Evolutionary conservation across 2,888 invertebrate species (phyloP), one percentile per base, ranked within the genome.

Genomic region (Busseola fusca): DNA sequence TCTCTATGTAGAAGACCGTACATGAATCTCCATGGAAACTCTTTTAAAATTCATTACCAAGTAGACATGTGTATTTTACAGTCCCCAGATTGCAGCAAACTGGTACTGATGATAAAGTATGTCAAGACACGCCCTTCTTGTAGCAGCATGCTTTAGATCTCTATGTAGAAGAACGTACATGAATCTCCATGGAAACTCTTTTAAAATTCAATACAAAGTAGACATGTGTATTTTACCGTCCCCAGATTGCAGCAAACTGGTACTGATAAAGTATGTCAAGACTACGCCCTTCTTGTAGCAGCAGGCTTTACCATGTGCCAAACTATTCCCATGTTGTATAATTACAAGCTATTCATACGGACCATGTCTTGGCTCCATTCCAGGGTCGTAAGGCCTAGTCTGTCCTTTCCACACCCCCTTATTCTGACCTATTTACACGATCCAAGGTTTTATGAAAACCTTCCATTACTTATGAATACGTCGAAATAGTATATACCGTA

Each of bases 301-400:
- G 25, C 42, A 78, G 50, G 42, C 25, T 30, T 10, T 48, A 30
- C 5, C n/a, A 52, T 54, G 58, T 68, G 67, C 67, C 59, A 74
- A 76, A 74, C 56, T 52, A 64, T n/a, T 27, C 25, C 59, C 25
- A 66, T 54, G 37, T 62, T 54, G 56, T 67, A 50, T 69, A 76
- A 78, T 69, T 76, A 64, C 50, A 45, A 56, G 64, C 40, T 80
- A 54, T 75, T 52, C 80, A 80, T 45, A 60, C n/a, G 45, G 21
- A 27, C 54, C 48, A 80, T 74, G 21, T 80, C 37, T 76, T 80
- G 81, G 77, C 81, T 40, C 6, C 14, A 7, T 50, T 75, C 76
- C 81, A 78, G 30, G 64, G 59, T 60, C 67, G 40, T 50, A 52
- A 79, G n/a, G 30, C 64, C 62, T 45, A 14, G 64, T n/a, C 30